Percentiles rank a stretch among this genome's conserved stretches.
phyloP scores from a whole-genome alignment of 2,113 vertebrate species.

The Urocitellus parryii region DNA sequence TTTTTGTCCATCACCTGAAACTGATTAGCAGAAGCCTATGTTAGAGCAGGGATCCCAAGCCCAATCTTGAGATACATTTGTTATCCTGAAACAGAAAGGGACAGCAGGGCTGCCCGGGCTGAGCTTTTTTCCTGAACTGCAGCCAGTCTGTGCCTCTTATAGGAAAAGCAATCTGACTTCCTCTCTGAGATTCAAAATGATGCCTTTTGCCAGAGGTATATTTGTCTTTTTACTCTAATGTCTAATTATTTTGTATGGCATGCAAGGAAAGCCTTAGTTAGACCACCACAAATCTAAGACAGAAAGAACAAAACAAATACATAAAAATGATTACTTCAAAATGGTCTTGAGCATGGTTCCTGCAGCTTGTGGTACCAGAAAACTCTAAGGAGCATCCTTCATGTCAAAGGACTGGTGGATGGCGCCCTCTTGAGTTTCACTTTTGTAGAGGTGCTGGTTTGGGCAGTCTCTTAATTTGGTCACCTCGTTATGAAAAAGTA shows the following conservation, averaged over 20 bases:
- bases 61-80: not conserved
- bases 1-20: not conserved
- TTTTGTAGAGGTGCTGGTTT: not conserved
- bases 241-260: not conserved
- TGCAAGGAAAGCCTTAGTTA: not conserved
- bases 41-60: not conserved
- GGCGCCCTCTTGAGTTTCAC: not conserved
- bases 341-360: not conserved
- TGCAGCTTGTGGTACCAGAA: not conserved
- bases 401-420: not conserved
- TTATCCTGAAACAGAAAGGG: not conserved
- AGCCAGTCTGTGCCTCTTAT: not conserved
- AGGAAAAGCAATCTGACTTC: not conserved
- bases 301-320: not conserved
- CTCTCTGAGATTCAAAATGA: not conserved
- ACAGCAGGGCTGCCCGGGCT: not conserved
- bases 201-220: not conserved
- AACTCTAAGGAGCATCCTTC: not conserved
- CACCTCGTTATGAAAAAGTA: not conserved
- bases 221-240: not conserved
- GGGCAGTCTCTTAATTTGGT: not conserved
- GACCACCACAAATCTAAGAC: not conserved
- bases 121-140: not conserved
- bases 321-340: not conserved
- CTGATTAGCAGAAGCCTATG: not conserved